phyloP scores from a whole-genome alignment of 2,888 invertebrate species.

The Callyntrura sp. region DNA sequence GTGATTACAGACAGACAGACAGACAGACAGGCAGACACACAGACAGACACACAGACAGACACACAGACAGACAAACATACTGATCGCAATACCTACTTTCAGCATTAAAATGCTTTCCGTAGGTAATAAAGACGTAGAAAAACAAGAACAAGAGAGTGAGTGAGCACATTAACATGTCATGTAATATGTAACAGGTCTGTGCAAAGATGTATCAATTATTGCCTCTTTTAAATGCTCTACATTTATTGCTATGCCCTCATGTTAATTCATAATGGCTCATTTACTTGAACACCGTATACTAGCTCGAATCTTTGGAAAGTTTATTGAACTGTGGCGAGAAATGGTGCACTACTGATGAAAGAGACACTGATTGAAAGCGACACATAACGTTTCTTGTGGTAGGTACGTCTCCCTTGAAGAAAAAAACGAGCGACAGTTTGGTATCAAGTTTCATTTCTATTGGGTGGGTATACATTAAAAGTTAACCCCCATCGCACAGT shows the following conservation, averaged over 20 bases:
- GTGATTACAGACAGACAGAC: constrained; percentile 24
- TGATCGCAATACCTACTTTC: too few relatives aligned
- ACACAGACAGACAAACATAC: too few relatives aligned
- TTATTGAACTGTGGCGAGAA: constrained; percentile 67
- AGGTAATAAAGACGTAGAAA: constrained; percentile 33
- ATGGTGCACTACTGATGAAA: neutral
- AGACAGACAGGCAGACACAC: too few relatives aligned
- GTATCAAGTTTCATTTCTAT: too few relatives aligned
- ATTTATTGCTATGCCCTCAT: constrained; percentile 9
- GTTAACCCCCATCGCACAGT: too few relatives aligned
- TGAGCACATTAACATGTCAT: constrained; percentile 57
- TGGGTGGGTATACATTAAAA: too few relatives aligned
- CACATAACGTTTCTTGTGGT: too few relatives aligned
- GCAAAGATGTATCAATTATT: constrained; percentile 71
- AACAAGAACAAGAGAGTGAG: constrained; percentile 58
- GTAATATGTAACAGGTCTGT: constrained; percentile 48
- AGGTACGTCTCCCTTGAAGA: too few relatives aligned
- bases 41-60: too few relatives aligned
- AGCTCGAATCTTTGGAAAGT: constrained; percentile 37
- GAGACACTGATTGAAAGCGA: neutral
- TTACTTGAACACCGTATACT: too few relatives aligned
- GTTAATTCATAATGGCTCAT: neutral
- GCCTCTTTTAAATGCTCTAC: constrained; percentile 24
- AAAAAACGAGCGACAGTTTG: too few relatives aligned
- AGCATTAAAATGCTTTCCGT: too few relatives aligned